Evolutionary conservation across 35 echinoderm and acorn worm species (phyloP), one percentile per base, ranked within the genome.

Genomic region (Ophiothrix spiculata): DNA sequence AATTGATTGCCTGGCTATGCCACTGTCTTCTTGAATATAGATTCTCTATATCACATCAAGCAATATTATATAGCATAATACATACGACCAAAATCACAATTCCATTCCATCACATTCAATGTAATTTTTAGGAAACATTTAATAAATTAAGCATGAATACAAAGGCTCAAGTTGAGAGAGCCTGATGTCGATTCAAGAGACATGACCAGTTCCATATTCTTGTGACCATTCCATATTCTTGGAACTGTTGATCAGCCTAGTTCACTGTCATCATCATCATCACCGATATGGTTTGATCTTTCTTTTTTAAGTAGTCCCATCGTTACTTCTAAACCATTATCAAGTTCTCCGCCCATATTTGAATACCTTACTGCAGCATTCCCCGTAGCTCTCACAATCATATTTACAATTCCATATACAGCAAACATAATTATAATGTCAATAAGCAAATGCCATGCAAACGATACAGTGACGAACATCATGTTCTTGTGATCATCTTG

Each of bases 391-490:
- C 75, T 87, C 39, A 95, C 33, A 36, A 88, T 64, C 32, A 90
- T 75, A 34, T 74, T 79, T 0, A 79, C 80, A 38, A 56, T 46
- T 15, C 91, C 88, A 39, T 94, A 98, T 17, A 98, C 79, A 0
- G 91, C 69, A 37, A 88, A 25, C 19, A 98, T 76, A 77, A 93
- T 31, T n/a, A 91, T 25, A 74, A 98, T 94, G 81, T 93, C 92
- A 3, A 86, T 39, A 29, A 98, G 38, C 3, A 93, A 75, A 81
- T 98, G 95, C 95, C 95, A 98, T 28, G 89, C 83, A 21, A 94
- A 98, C 13, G 81, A 82, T 25, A 93, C 91, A 0, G 91, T 93
- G 8, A 82, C 83, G 41, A 98, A 89, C 91, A 91, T 93, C 32
- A 92, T 33, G 77, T 98, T 98, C 10, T 49, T 42, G 45, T 90